phyloP scores from a whole-genome alignment of 2,113 vertebrate genomes.

The Struthidea cinerea region DNA sequence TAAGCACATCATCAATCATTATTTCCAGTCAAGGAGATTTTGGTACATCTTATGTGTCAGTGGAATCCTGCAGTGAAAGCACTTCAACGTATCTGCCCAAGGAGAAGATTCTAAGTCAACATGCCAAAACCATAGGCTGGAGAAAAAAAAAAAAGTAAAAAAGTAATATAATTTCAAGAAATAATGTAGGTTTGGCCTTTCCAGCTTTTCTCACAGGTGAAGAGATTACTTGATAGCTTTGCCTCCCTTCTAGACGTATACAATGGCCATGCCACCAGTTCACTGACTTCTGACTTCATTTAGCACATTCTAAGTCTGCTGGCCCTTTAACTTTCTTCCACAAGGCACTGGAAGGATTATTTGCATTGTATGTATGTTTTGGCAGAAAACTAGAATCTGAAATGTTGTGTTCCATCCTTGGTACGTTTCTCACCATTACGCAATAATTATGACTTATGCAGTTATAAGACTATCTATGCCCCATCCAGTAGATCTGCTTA shows the following conservation, averaged over 20 bases:
- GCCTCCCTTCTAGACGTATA: background rate
- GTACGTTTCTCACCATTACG: background rate
- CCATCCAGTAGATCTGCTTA: background rate
- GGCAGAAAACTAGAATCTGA: background rate
- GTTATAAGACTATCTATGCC: background rate
- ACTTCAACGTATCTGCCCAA: background rate
- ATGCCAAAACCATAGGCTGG: background rate
- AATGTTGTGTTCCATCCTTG: background rate
- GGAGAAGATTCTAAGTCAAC: background rate
- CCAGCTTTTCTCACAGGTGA: background rate
- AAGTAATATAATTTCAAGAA: background rate
- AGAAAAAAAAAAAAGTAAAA: background rate
- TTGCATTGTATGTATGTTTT: background rate
- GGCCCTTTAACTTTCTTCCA: background rate
- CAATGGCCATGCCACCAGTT: background rate
- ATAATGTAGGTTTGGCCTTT: background rate
- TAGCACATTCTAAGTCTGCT: background rate
- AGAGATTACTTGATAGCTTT: background rate
- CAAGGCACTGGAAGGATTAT: background rate
- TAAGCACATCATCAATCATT: background rate
- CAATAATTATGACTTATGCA: background rate
- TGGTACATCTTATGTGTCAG: background rate
- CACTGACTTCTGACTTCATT: background rate
- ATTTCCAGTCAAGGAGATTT: conserved; percentile 4
- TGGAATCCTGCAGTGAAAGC: background rate